Conservation (phyloP, 2,797 vertebrate species). For the Champsocephalus gunnari region DNA sequence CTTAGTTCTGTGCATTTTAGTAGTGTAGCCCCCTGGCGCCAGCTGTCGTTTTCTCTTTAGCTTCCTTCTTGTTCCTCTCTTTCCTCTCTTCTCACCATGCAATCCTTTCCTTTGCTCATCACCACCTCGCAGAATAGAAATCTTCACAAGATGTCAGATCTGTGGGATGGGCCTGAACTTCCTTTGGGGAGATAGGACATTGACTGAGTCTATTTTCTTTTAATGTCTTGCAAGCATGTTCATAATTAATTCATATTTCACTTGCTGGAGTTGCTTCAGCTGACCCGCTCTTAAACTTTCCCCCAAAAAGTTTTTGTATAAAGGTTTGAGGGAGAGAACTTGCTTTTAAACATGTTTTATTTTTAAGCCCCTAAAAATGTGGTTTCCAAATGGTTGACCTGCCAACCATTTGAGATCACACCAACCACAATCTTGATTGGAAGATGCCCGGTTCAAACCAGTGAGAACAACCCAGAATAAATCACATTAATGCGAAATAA, state of each 20-base stretch:
- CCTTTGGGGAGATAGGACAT: slow-evolving; percentile 49
- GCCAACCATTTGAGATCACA: no score
- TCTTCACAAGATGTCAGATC: slow-evolving; percentile 60
- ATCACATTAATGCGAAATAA: no score
- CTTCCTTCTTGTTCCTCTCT: slow-evolving; percentile 18
- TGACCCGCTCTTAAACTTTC: slow-evolving; percentile 22
- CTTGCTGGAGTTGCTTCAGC: slow-evolving; percentile 23
- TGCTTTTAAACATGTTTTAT: neutral
- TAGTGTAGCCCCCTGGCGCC: slow-evolving; percentile 52
- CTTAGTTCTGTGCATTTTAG: slow-evolving; percentile 45
- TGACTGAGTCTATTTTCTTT: slow-evolving; percentile 36
- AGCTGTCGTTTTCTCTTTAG: slow-evolving; percentile 34
- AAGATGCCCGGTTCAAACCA: no score
- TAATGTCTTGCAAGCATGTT: slow-evolving; percentile 30
- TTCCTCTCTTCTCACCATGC: slow-evolving; percentile 7
- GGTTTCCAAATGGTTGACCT: neutral
- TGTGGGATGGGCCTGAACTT: slow-evolving; percentile 44
- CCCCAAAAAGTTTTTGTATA: slow-evolving; percentile 22
- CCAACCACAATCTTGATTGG: no score
- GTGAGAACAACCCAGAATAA: no score
- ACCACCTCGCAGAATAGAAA: slow-evolving; percentile 47
- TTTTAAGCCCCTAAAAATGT: neutral
- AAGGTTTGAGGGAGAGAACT: slow-evolving; percentile 15
- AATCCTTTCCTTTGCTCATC: slow-evolving; percentile 28
- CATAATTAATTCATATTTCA: slow-evolving; percentile 58